Evolutionary conservation across 1,140 invertebrate genomes (phyloP).

Genomic region (Drosophila hydei): DNA sequence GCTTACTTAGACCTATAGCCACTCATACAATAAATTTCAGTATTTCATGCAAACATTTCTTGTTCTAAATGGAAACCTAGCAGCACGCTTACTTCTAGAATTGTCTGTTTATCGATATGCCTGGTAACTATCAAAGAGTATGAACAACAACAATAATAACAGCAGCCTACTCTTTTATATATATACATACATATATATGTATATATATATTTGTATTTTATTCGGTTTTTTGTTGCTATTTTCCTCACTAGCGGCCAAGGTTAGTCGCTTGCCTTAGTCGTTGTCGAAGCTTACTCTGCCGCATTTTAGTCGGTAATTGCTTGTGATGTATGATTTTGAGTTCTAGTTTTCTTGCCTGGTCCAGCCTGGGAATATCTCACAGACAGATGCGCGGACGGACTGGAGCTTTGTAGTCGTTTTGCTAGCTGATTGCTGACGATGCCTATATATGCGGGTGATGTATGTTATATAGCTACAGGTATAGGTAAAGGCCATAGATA

Average conservation of each 20-base stretch:
- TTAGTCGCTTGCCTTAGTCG: constrained; percentile 58
- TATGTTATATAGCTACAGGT: constrained; percentile 75
- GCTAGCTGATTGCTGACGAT: constrained; percentile 70
- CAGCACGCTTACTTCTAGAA: neutral
- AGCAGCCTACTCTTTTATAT: constrained; percentile 59
- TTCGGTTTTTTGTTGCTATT: constrained; percentile 26
- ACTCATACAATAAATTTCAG: too few species aligned
- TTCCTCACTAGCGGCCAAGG: constrained; percentile 66
- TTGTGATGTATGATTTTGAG: constrained; percentile 82
- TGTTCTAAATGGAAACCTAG: neutral
- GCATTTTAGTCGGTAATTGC: constrained; percentile 81
- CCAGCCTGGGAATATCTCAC: constrained; percentile 77
- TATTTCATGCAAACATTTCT: too few species aligned
- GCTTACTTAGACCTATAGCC: too few species aligned
- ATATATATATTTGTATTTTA: constrained; percentile 22
- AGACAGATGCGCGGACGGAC: constrained; percentile 19
- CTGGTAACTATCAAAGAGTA: constrained; percentile 42
- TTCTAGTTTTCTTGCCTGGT: constrained; percentile 74
- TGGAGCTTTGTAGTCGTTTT: constrained; percentile 52
- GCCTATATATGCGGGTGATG: constrained; percentile 82
- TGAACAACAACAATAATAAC: constrained; percentile 69
- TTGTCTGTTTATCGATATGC: constrained; percentile 12
- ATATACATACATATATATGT: constrained; percentile 15
- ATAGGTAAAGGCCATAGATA: constrained; percentile 73
- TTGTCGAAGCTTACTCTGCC: constrained; percentile 64